Conservation (phyloP, 2,888 invertebrate species). For the Ommatoiulus sabulosus region DNA sequence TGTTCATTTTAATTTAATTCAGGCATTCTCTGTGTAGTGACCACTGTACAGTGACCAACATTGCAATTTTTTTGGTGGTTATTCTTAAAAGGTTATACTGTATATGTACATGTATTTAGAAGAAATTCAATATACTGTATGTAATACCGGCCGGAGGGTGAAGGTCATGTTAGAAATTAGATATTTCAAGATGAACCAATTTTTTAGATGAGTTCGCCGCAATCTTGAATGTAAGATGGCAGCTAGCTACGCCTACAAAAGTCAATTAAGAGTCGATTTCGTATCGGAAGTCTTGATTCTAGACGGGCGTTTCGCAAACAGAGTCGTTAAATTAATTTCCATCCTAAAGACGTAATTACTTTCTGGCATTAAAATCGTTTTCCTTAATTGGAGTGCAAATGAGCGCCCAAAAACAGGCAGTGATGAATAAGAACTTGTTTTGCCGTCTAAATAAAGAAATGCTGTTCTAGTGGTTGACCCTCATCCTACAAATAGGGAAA, state of each 20-base stretch:
- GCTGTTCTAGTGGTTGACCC: neutral
- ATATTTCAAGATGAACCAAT: too few species aligned
- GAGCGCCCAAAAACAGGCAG: neutral
- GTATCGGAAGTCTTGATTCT: neutral
- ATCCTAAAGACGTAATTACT: constrained; percentile 21
- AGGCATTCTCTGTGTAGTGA: too few species aligned
- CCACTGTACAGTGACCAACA: too few species aligned
- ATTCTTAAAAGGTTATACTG: too few species aligned
- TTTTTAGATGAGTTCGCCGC: too few species aligned
- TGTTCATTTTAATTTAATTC: too few species aligned
- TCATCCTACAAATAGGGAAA: neutral
- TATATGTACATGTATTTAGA: too few species aligned
- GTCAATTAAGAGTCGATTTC: neutral
- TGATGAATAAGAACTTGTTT: constrained; percentile 28
- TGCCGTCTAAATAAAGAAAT: neutral
- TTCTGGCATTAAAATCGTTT: neutral
- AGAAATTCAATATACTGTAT: too few species aligned
- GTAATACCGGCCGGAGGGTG: too few species aligned
- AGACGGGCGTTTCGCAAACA: neutral
- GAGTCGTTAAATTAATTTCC: neutral
- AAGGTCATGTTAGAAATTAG: too few species aligned
- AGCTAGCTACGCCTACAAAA: neutral
- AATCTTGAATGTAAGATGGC: too few species aligned
- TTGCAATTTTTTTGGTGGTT: too few species aligned
- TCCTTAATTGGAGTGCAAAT: constrained; percentile 20